Evolutionary conservation across 1,140 invertebrate genomes (phyloP).

Genomic region (Drosophila guanche): DNA sequence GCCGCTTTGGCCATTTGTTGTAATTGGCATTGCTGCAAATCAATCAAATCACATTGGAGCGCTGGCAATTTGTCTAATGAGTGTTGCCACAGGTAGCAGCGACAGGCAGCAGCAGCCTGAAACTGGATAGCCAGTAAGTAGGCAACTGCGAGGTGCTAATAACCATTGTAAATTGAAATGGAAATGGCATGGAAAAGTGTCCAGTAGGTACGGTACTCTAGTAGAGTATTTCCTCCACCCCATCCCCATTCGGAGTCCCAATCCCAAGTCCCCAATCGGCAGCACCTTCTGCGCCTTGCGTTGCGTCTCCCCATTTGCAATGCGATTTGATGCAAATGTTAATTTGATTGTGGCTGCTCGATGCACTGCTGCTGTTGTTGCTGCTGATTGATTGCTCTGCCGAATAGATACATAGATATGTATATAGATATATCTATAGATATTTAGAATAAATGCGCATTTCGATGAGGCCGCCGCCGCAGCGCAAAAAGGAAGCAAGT

Average conservation of each 20-base stretch:
- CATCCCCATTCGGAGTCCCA: not conserved
- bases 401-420: conserved; percentile 18
- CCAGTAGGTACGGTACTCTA: conserved; percentile 12
- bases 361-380: conserved; percentile 42
- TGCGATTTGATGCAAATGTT: conserved; percentile 68
- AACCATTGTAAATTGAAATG: conserved; percentile 60
- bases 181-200: conserved; percentile 53
- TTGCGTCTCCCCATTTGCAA: conserved; percentile 59
- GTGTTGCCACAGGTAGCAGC: conserved; percentile 71
- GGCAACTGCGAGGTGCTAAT: conserved; percentile 70
- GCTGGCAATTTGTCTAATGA: conserved; percentile 79
- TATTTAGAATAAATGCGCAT: conserved; percentile 57
- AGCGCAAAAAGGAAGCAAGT: conserved; percentile 26
- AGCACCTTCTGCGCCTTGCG: conserved; percentile 16
- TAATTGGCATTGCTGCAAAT: conserved; percentile 70
- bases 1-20: conserved; percentile 53
- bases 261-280: not conserved
- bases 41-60: conserved; percentile 65
- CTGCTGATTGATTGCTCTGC: conserved; percentile 56
- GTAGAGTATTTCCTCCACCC: not conserved
- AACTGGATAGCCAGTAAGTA: not conserved
- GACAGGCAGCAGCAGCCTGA: conserved; percentile 6
- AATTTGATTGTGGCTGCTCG: conserved; percentile 51
- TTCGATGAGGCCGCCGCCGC: conserved; percentile 58
- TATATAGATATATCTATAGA: conserved; percentile 18